phyloP scores from a whole-genome alignment of 2,888 invertebrate species.

The Drosophila prolongata region DNA sequence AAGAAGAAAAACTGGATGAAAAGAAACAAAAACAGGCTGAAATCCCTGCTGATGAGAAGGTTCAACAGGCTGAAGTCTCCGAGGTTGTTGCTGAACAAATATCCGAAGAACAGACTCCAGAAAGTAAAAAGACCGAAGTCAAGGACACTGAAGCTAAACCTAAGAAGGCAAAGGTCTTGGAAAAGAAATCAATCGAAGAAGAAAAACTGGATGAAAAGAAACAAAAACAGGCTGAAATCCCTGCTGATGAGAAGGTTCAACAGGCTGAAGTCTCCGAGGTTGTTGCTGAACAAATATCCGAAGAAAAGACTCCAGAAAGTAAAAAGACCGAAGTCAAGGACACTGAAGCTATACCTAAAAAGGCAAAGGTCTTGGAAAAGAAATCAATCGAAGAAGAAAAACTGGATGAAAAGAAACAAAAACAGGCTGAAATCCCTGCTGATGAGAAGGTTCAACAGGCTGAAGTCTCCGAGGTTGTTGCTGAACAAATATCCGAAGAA shows the following conservation, averaged over 20 bases:
- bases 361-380: background rate
- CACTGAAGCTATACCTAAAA: background rate
- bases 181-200: constrained; percentile 4
- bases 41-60: background rate
- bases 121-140: constrained; percentile 6
- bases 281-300: background rate
- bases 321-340: background rate
- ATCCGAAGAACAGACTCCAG: constrained; percentile 23
- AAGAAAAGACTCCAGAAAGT: background rate
- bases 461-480: background rate
- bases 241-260: background rate
- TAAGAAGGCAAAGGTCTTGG: background rate
- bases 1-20: constrained; percentile 4
- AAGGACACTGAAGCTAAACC: constrained; percentile 10
- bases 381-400: background rate
- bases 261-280: background rate
- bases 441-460: no score
- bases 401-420: background rate
- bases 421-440: background rate
- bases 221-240: background rate
- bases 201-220: constrained; percentile 4
- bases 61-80: constrained; percentile 3
- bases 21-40: background rate
- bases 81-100: constrained; percentile 52
- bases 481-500: background rate